Evolutionary conservation across 2,888 invertebrate species (phyloP).

Genomic region (Serrognathus titanus): DNA sequence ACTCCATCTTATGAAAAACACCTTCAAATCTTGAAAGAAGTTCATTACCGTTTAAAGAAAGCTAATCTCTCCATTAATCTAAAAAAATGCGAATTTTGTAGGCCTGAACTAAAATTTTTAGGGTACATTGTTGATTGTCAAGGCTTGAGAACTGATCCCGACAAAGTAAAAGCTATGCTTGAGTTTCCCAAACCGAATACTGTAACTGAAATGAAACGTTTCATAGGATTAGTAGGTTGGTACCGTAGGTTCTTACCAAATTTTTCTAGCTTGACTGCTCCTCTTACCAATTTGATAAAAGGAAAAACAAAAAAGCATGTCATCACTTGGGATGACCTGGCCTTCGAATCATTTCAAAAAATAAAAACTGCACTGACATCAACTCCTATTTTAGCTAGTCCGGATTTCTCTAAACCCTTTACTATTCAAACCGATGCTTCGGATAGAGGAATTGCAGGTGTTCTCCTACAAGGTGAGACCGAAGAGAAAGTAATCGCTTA

Average conservation of each 20-base stretch:
- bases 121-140: slow-evolving; percentile 29
- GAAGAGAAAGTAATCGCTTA: slow-evolving; percentile 28
- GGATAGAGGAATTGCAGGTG: slow-evolving; percentile 24
- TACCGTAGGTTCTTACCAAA: slow-evolving; percentile 29
- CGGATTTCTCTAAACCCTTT: slow-evolving; percentile 30
- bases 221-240: slow-evolving; percentile 32
- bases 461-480: slow-evolving; percentile 23
- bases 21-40: no score
- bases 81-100: slow-evolving; percentile 30
- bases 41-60: slow-evolving; percentile 13
- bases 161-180: slow-evolving; percentile 29
- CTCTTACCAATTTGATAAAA: slow-evolving; percentile 26
- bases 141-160: slow-evolving; percentile 29
- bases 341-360: slow-evolving; percentile 24
- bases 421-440: slow-evolving; percentile 31
- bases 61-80: slow-evolving; percentile 29
- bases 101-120: slow-evolving; percentile 25
- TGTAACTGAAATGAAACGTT: slow-evolving; percentile 30
- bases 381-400: slow-evolving; percentile 25
- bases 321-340: slow-evolving; percentile 23
- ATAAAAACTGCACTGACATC: slow-evolving; percentile 26
- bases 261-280: slow-evolving; percentile 28
- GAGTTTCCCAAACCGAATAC: slow-evolving; percentile 27
- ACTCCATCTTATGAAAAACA: no score
- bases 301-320: slow-evolving; percentile 23